Evolutionary conservation across 37 sponge, comb jelly and placozoan genomes (phyloP).

Genomic region (Hormiphora californensis): DNA sequence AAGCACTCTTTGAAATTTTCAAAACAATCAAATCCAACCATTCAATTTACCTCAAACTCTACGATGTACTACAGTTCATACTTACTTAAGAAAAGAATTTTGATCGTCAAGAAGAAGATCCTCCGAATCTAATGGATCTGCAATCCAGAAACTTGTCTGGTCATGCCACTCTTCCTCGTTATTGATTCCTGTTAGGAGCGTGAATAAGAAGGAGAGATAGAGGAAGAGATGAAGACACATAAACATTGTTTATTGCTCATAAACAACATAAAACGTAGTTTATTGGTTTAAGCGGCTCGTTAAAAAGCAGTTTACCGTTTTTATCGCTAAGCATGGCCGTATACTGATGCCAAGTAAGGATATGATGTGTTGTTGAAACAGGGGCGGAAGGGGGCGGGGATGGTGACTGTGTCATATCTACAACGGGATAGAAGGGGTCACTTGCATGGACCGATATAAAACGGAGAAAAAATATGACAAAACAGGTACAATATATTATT

Average conservation of each 20-base stretch:
- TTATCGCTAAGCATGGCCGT: constrained; percentile 16
- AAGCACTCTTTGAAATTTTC: not conserved
- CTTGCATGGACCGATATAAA: too few species aligned
- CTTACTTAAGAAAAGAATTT: not conserved
- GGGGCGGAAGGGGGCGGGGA: not conserved
- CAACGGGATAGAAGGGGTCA: not conserved
- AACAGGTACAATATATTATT: too few species aligned
- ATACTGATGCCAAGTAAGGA: constrained; percentile 24
- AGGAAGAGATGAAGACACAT: too few species aligned
- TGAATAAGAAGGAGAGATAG: too few species aligned
- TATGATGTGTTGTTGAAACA: too few species aligned
- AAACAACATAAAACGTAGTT: too few species aligned
- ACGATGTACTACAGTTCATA: too few species aligned
- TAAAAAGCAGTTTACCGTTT: too few species aligned
- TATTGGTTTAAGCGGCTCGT: too few species aligned
- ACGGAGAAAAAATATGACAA: too few species aligned
- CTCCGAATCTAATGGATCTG: not conserved
- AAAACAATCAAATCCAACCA: not conserved
- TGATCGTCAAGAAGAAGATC: not conserved
- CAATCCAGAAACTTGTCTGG: not conserved
- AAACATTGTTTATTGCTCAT: too few species aligned
- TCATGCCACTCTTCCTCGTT: constrained; percentile 18
- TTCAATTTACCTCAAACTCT: too few species aligned
- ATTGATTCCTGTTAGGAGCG: not conserved
- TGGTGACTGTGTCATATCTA: not conserved